Evolutionary conservation across 2,797 vertebrate species (phyloP), one percentile per base, ranked within the genome.

Genomic region (Hypotaenidia philippensis): DNA sequence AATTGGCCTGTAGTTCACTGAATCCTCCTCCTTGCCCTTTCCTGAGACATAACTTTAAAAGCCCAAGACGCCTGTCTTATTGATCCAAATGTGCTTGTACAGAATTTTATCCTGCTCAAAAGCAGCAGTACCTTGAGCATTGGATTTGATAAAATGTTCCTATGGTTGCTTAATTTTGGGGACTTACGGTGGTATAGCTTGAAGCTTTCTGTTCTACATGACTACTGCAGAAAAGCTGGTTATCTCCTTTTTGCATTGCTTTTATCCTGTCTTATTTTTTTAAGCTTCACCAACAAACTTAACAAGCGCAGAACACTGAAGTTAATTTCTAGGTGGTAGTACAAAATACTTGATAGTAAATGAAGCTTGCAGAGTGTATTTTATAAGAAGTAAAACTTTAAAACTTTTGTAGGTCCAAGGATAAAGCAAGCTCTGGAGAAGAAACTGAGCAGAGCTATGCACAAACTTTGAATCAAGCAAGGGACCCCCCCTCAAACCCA

Each of bases 401-500:
- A 76, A 83, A 55, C 74, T 94, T 96, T 89, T 81, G 13, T 74
- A 96, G 92, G 47, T 95, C 53, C 15, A 77, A 12, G 44, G 70
- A 52, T 71, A 65, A 85, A 63, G 83, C 80, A 49, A n/a, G 4
- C 53, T 68, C 63, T 87, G 86, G 80, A 90, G 90, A 93, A 82
- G 68, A 41, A 83, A 57, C 29, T 89, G 57, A 74, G 49, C 36
- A 49, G 23, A 55, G 41, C 45, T 64, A 38, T 66, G 45, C 9
- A 85, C 75, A 77, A 44, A 22, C 32, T 52, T n/a, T 29, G 15
- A 95, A 90, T 89, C 94, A 97, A 31, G 89, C 61, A 14, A 96
- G 77, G 34, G 94, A 96, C 44, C 59, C 77, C 65, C 66, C 83
- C 5, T 91, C 96, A n/a, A 98, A 93, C 68, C 87, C 92, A 6